These are phyloP conservation scores for Brachymystax lenok DNA, from an alignment of 2,797 vertebrate species.

Conservation along the genomic window DNA sequence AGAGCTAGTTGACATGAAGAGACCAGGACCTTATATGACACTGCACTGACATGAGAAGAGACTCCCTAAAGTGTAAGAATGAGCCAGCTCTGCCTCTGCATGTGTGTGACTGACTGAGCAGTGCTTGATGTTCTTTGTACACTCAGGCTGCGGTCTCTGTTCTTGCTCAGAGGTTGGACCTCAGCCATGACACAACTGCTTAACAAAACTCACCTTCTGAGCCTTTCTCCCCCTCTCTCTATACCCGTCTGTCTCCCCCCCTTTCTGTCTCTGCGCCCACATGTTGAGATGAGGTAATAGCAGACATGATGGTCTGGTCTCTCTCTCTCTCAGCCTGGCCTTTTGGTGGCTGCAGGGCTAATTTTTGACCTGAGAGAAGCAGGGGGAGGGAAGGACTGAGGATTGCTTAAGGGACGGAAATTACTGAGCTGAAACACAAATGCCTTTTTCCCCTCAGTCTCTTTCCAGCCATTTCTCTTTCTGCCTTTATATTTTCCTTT, in stretches of 20 bases:
- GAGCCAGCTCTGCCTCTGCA: background rate
- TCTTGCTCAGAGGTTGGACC: background rate
- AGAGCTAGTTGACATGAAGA: conserved; percentile 51
- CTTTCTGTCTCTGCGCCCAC: background rate
- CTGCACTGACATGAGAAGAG: conserved; percentile 38
- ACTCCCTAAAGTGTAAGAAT: background rate
- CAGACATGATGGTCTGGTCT: background rate
- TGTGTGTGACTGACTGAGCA: no score
- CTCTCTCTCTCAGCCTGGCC: background rate
- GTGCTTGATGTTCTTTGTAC: background rate
- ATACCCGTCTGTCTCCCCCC: background rate
- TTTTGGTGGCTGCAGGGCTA: background rate
- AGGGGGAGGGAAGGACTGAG: background rate
- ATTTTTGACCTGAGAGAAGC: background rate
- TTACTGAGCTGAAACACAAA: background rate
- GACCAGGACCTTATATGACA: conserved; percentile 39
- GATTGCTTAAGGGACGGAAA: background rate
- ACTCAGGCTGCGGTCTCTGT: background rate
- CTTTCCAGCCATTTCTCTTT: conserved; percentile 14
- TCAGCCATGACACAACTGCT: background rate
- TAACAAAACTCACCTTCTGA: background rate
- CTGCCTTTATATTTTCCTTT: conserved; percentile 1
- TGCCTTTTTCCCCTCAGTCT: conserved; percentile 11
- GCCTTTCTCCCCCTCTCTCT: conserved; percentile 8
- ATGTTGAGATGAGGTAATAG: background rate